These are phyloP conservation scores for Hyles lineata DNA, from an alignment of 2,888 invertebrate species.

Conservation along the genomic window DNA sequence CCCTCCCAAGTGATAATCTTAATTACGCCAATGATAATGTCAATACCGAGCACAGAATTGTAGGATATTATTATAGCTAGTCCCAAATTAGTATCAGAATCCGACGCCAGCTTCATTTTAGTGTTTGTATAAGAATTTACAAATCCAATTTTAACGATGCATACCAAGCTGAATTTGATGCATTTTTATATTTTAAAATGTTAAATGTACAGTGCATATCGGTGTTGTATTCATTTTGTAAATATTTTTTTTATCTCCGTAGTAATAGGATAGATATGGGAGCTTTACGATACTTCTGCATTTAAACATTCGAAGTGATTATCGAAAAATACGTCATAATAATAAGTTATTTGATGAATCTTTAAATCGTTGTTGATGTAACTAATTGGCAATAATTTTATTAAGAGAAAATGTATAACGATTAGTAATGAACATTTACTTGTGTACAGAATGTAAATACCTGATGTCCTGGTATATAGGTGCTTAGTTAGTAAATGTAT, in stretches of 20 bases:
- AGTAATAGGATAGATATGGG: slow-evolving; percentile 56
- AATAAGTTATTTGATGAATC: slow-evolving; percentile 54
- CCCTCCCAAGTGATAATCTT: slow-evolving; percentile 2
- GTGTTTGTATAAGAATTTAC: slow-evolving; percentile 23
- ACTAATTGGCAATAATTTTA: slow-evolving; percentile 80
- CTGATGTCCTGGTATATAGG: slow-evolving; percentile 77
- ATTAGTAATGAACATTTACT: slow-evolving; percentile 54
- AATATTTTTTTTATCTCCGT: slow-evolving; percentile 68
- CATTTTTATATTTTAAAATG: slow-evolving; percentile 54
- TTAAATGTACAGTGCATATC: slow-evolving; percentile 77
- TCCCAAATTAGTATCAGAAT: slow-evolving; percentile 52
- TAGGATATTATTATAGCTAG: slow-evolving; percentile 53
- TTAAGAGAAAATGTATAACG: slow-evolving; percentile 69
- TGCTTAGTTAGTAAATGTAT: slow-evolving; percentile 82
- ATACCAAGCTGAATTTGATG: slow-evolving; percentile 20
- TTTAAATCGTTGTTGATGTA: slow-evolving; percentile 70
- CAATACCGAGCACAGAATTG: slow-evolving; percentile 19
- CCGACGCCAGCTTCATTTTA: slow-evolving; percentile 37
- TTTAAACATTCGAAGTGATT: slow-evolving; percentile 61
- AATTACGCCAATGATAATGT: slow-evolving; percentile 14
- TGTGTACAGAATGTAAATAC: slow-evolving; percentile 81
- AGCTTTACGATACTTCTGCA: slow-evolving; percentile 67
- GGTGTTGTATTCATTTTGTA: slow-evolving; percentile 75
- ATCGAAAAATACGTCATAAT: slow-evolving; percentile 48
- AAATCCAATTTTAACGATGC: slow-evolving; percentile 25